Base-by-base conservation (phyloP, 1,140 invertebrate species). In the Oscheius sp. region DNA sequence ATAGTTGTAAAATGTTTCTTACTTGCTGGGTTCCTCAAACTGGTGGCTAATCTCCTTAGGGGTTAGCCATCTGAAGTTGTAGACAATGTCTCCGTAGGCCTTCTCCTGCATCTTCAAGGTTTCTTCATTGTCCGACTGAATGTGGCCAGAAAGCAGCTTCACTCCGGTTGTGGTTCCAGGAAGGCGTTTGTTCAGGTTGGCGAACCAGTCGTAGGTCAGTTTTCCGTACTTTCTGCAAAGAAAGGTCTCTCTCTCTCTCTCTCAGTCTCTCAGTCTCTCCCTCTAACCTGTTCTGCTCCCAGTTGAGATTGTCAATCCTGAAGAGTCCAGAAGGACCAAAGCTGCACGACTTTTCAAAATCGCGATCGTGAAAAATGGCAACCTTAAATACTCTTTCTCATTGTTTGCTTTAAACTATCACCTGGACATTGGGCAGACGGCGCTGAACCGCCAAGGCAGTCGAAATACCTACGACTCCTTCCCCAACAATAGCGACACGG, bases 401-500 rank as follows among this genome's bases (percentile, higher is more conserved):
- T 7, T n/a, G n/a, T 42, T 42, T 42, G 7, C 38, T 10, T 42
- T 10, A 42, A 42, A 42, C 7, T n/a, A 42, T 42, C n/a, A 42
- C 58, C 18, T 72, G 35, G 29, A 52, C 35, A 28, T 46, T 36
- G 4, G 59, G 70, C 10, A 64, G 31, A 3, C 28, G 45, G 28
- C 42, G 4, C 0, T 45, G 26, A 7, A 74, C 0, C 34, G 49
- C 45, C 13, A 74, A 35, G 7, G 73, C 73, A 1, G 67, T 73
- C 3, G 73, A 74, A 7, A 49, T 61, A 18, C 73, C 73, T 28
- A 70, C 64, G 2, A 74, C 73, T 2, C 73, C 73, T 42, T 63
- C 73, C 15, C 73, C 73, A 32, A 74, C 36, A 7, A 74, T 66
- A 28, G 73, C 68, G n/a, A n/a, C n/a, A n/a, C n/a, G n/a, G n/a